Evolutionary conservation across 2,888 invertebrate genomes (phyloP).

Genomic region (Girardia tigrina): DNA sequence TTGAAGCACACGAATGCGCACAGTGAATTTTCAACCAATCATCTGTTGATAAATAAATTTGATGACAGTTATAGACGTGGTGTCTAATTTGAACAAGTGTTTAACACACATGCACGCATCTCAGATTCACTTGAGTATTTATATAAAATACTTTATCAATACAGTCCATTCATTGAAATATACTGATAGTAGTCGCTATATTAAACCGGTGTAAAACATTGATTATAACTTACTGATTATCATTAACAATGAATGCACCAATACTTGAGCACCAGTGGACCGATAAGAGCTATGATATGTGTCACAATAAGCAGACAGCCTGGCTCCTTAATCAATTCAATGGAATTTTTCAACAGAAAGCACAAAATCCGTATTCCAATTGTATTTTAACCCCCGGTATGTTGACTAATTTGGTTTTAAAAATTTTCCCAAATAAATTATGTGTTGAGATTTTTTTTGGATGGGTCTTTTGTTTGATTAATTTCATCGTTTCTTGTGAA

Average conservation of each 20-base stretch:
- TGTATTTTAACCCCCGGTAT: no score
- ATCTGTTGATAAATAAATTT: not conserved
- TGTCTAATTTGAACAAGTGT: slow-evolving; percentile 13
- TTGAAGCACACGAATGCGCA: slow-evolving; percentile 1
- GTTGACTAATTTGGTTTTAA: no score
- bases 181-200: not conserved
- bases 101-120: slow-evolving; percentile 6
- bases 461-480: no score
- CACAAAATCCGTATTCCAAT: not conserved
- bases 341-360: slow-evolving; percentile 1
- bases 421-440: no score
- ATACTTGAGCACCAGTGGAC: slow-evolving; percentile 7
- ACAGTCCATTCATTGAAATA: slow-evolving; percentile 3
- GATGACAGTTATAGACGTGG: not conserved
- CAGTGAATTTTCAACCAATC: not conserved
- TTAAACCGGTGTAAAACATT: not conserved
- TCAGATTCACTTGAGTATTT: slow-evolving; percentile 16
- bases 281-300: not conserved
- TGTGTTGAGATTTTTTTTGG: no score
- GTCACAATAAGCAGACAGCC: slow-evolving; percentile 10
- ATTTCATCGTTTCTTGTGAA: no score
- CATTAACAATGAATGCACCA: not conserved
- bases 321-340: slow-evolving; percentile 3
- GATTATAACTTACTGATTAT: not conserved
- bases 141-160: slow-evolving; percentile 3